Conservation (phyloP, 1,140 invertebrate species). For the Drosophila punjabiensis region DNA sequence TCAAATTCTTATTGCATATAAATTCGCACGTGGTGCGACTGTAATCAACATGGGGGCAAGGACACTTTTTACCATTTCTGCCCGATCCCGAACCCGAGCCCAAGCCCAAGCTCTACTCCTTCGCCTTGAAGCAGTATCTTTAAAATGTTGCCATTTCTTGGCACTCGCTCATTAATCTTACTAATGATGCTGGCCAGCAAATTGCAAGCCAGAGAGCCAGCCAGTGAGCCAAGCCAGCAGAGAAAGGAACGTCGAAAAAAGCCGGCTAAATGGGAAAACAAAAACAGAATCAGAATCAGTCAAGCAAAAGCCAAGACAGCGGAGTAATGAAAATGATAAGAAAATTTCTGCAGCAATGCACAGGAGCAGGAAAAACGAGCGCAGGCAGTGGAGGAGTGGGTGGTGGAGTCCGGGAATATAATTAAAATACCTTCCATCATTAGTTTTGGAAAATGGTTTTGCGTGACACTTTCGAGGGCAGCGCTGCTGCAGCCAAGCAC, state of each 20-base stretch:
- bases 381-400: neutral
- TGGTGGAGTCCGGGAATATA: constrained; percentile 53
- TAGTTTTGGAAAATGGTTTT: constrained; percentile 74
- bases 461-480: constrained; percentile 75
- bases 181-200: constrained; percentile 79
- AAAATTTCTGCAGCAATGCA: constrained; percentile 84
- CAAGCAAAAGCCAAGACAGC: constrained; percentile 80
- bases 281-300: constrained; percentile 71
- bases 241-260: constrained; percentile 38
- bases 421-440: constrained; percentile 85
- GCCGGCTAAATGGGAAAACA: constrained; percentile 40
- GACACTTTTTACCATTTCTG: constrained; percentile 62
- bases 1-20: constrained; percentile 84
- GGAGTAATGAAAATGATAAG: constrained; percentile 82
- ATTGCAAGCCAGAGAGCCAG: constrained; percentile 68
- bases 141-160: constrained; percentile 50
- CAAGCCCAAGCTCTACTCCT: neutral
- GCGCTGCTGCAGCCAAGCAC: constrained; percentile 70
- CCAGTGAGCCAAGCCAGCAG: neutral
- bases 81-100: neutral
- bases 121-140: constrained; percentile 30
- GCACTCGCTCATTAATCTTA: constrained; percentile 74
- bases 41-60: constrained; percentile 73
- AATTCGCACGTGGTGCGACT: constrained; percentile 83
- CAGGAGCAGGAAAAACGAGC: constrained; percentile 50